Conservation (phyloP, 2,797 vertebrate species). For the Holocentrus rufus region DNA sequence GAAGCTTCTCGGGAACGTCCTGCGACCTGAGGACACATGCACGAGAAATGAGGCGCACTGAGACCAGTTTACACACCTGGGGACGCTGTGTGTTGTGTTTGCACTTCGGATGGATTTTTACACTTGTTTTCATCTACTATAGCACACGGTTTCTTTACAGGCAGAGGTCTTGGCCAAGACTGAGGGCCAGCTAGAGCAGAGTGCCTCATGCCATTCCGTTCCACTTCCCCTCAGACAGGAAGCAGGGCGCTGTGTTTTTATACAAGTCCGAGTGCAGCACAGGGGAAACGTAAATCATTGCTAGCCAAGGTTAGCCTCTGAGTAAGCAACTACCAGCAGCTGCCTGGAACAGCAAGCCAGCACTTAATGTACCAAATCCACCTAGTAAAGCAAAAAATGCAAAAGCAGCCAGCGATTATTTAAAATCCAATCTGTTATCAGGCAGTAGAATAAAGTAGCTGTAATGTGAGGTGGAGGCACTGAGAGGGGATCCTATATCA, state of each 20-base stretch:
- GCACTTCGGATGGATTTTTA: constrained; percentile 10
- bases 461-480: constrained; percentile 7
- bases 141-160: constrained; percentile 42
- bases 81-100: constrained; percentile 30
- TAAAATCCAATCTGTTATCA: constrained; percentile 31
- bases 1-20: constrained; percentile 92
- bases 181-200: constrained; percentile 50
- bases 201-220: constrained; percentile 59
- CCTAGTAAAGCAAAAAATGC: constrained; percentile 6
- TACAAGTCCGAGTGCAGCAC: constrained; percentile 65
- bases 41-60: constrained; percentile 13
- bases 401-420: not conserved
- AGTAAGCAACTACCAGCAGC: constrained; percentile 74
- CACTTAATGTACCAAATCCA: constrained; percentile 50
- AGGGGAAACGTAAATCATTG: constrained; percentile 79
- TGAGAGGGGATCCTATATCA: not conserved
- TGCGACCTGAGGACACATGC: constrained; percentile 81
- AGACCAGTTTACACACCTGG: not conserved
- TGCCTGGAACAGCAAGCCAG: constrained; percentile 61
- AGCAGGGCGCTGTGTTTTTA: constrained; percentile 76
- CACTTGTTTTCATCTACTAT: constrained; percentile 15
- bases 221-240: constrained; percentile 80
- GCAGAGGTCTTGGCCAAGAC: constrained; percentile 47
- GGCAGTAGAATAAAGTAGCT: constrained; percentile 8
- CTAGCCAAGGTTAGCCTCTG: constrained; percentile 77